Evolutionary conservation across 2,888 invertebrate genomes (phyloP), one percentile per base, ranked within the genome.

Genomic region (Stegana nigrithorax): DNA sequence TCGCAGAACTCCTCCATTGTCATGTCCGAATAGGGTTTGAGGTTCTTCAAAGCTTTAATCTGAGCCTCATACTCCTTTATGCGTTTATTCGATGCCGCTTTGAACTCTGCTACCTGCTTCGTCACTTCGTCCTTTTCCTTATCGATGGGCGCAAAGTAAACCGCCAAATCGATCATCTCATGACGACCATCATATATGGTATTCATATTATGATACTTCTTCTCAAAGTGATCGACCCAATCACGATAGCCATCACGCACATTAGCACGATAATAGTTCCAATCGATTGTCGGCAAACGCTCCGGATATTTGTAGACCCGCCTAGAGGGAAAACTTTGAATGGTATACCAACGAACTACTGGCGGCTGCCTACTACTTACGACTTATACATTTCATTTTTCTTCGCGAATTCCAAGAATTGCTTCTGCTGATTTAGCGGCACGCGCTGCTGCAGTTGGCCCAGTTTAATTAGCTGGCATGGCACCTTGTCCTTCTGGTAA

Each of bases 181-280:
- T 75, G 70, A 0, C 83, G 73, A 42, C 69, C 66, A 7, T 67
- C 66, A 27, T 77, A 81, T 1, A 73, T 17, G 0, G 66, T 73
- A 17, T 75, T 75, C 1, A 83, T 27, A 5, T 77, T 75, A 17
- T 78, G 73, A 71, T 94, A 97, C 71, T 92, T 90, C 78, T 93
- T 92, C 83, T 95, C 91, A 85, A 95, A 96, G 53, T 88, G 90
- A 32, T 93, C 93, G 0, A 96, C 95, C 89, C 97, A 89, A 29
- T 91, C 91, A 62, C 93, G 87, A 59, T 91, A 86, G 0, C 92
- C 89, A 19, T 94, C 87, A 1, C 88, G 86, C 45, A 89, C 88
- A 39, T 88, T 87, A 36, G 88, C 85, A 82, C 92, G 93, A 87
- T 97, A 97, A 59, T 86, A 84, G 0, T 89, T 84, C 93, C 96